Evolutionary conservation across 2,888 invertebrate species (phyloP), one percentile per base, ranked within the genome.

Genomic region (Latheticus oryzae): DNA sequence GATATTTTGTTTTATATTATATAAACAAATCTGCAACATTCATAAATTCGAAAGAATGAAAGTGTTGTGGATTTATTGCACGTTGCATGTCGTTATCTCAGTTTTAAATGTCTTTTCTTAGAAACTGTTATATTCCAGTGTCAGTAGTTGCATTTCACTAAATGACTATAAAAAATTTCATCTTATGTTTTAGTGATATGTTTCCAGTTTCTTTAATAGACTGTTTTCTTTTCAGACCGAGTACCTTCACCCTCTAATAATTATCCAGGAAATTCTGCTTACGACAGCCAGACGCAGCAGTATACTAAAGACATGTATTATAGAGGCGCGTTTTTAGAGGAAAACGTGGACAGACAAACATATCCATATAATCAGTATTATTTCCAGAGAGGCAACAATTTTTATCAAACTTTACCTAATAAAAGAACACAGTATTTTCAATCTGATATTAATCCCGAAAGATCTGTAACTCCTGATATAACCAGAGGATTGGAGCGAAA

Each of bases 391-490:
- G 71, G 68, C 33, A 61, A 62, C 35, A 58, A 68, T 2, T 61
- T 55, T 28, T 78, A 78, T 60, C 75, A 75, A 37, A 83, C 83
- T 0, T 64, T 83, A 24, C 83, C 83, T 1, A 72, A 75, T 19
- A 77, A 81, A 52, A 80, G 79, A 61, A 68, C 78, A 1, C 80
- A 79, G 32, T 76, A 74, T 57, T 79, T 81, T 16, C 61, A 68
- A 11, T 63, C 69, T 13, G 70, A 73, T n/a, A 74, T 76, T 38
- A 76, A 76, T 15, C 78, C 78, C 3, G 78, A 82, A 42, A 65
- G 77, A 32, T 81, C 81, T 26, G 79, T 82, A 24, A 83, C 82
- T 1, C 83, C 83, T 1, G 83, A 83, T 53, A 83, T 83, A 40
- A 82, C 81, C 19, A 74, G 81, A 51, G 81, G 81, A 12, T 69